Conservation (phyloP, 2,888 invertebrate species). For the Gisinianus flammeolus region DNA sequence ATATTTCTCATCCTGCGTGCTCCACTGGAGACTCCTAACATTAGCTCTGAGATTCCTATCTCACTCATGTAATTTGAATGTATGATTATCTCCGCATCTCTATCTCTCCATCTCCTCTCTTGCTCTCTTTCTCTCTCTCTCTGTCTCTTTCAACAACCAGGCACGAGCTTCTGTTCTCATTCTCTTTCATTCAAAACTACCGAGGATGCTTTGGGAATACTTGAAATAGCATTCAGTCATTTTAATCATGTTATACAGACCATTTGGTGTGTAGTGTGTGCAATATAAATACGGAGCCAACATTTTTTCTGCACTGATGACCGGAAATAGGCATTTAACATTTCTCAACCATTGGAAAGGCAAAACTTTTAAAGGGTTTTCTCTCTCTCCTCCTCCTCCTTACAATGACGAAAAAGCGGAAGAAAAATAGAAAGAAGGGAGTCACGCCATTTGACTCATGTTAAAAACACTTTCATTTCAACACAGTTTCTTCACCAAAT, state of each 20-base stretch:
- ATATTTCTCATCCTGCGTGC: constrained; percentile 50
- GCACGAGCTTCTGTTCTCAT: background rate
- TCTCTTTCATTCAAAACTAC: background rate
- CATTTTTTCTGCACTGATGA: too few relatives aligned
- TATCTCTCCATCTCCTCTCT: constrained; percentile 8
- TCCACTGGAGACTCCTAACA: constrained; percentile 52
- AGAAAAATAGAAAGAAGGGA: too few relatives aligned
- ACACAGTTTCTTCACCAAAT: too few relatives aligned
- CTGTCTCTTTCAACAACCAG: background rate
- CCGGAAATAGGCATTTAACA: too few relatives aligned
- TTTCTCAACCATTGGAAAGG: too few relatives aligned
- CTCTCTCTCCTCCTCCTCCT: too few relatives aligned
- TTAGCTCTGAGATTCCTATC: constrained; percentile 46
- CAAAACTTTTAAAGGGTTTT: too few relatives aligned
- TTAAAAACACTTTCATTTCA: too few relatives aligned
- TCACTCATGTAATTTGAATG: constrained; percentile 41
- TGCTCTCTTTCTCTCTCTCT: background rate
- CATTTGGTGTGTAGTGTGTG: background rate
- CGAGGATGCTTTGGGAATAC: background rate
- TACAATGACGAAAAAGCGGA: too few relatives aligned
- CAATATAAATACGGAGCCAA: background rate
- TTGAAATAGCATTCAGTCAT: background rate
- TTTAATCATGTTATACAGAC: background rate
- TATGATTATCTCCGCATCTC: constrained; percentile 37
- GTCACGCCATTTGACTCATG: too few relatives aligned